phyloP scores from a whole-genome alignment of 1,140 invertebrate genomes.

The Diplogasteroides magnus region DNA sequence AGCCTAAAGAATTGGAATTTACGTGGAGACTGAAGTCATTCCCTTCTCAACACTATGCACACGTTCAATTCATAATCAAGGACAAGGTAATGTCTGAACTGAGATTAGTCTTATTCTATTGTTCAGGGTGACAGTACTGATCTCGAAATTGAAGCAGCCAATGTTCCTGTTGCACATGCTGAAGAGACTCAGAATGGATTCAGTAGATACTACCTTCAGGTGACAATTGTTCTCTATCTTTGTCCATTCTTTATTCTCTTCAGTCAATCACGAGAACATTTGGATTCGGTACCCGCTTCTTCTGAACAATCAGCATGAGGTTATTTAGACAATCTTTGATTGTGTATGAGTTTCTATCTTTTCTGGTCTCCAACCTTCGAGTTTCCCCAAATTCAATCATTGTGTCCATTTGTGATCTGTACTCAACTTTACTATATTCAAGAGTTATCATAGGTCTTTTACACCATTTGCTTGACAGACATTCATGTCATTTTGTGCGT shows the following conservation, averaged over 20 bases:
- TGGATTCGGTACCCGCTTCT: slow-evolving; percentile 54
- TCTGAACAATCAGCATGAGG: background rate
- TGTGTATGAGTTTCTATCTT: too few species aligned
- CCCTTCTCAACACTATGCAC: slow-evolving; percentile 83
- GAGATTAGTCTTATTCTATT: slow-evolving; percentile 17
- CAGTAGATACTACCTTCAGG: slow-evolving; percentile 58
- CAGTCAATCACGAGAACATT: slow-evolving; percentile 59
- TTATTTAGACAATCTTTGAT: too few species aligned
- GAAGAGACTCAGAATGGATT: slow-evolving; percentile 57
- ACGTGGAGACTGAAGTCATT: slow-evolving; percentile 89
- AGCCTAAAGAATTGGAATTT: slow-evolving; percentile 78
- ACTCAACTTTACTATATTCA: too few species aligned
- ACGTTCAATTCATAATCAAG: slow-evolving; percentile 61
- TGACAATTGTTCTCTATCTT: background rate
- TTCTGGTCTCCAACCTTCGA: too few species aligned
- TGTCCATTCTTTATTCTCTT: background rate
- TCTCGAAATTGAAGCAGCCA: slow-evolving; percentile 34
- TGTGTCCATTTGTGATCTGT: too few species aligned
- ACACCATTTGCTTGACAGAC: too few species aligned
- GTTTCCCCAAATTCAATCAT: too few species aligned
- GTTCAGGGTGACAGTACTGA: slow-evolving; percentile 46
- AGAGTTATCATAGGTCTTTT: too few species aligned
- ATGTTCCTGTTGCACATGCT: slow-evolving; percentile 36
- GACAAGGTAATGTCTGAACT: slow-evolving; percentile 36
- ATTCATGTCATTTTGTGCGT: too few species aligned